Evolutionary conservation across 1,140 invertebrate species (phyloP).

Genomic region (Drosophila insularis): DNA sequence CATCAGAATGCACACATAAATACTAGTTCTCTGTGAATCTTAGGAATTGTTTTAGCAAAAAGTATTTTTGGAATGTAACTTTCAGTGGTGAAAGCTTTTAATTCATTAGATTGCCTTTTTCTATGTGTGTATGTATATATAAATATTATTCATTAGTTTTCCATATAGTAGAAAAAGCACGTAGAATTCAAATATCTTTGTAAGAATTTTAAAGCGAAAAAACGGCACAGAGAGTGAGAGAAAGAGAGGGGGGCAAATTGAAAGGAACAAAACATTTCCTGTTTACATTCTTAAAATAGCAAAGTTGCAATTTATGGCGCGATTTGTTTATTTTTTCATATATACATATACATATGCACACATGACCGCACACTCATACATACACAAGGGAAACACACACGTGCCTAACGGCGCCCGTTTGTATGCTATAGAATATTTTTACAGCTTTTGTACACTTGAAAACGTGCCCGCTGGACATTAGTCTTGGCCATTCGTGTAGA

Average conservation of each 20-base stretch:
- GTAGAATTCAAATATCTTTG: conserved; percentile 11
- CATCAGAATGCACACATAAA: no score
- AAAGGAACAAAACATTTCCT: conserved; percentile 69
- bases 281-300: conserved; percentile 72
- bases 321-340: conserved; percentile 61
- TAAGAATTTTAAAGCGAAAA: conserved; percentile 13
- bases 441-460: conserved; percentile 64
- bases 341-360: conserved; percentile 25
- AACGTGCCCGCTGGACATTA: conserved; percentile 72
- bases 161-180: background rate
- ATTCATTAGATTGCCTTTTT: no score
- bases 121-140: no score
- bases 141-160: background rate
- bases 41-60: no score
- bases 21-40: no score
- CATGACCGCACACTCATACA: conserved; percentile 30
- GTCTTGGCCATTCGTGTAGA: conserved; percentile 53
- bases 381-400: background rate
- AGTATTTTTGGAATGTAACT: no score
- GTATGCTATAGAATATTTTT: conserved; percentile 53
- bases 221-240: conserved; percentile 5
- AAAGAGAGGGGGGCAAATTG: conserved; percentile 40
- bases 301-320: conserved; percentile 74
- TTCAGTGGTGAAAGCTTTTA: no score
- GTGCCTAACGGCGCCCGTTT: conserved; percentile 21